These are phyloP conservation scores for Lateolabrax maculatus DNA, from an alignment of 2,797 vertebrate genomes.

Conservation along the genomic window DNA sequence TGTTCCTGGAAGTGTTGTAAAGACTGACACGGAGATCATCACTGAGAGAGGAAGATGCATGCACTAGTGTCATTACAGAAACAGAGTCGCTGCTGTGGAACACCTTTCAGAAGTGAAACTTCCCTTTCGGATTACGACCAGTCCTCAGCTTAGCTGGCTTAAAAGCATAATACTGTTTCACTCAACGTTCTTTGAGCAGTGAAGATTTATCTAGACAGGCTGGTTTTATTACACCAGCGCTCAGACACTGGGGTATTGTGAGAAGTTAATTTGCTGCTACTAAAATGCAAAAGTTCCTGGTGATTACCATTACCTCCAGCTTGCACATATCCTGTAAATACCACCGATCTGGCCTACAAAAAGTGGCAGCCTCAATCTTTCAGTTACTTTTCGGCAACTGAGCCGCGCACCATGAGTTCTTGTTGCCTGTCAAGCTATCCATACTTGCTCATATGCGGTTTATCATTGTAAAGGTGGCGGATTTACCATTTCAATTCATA, in stretches of 20 bases:
- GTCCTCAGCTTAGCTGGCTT: not conserved
- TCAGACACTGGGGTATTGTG: not conserved
- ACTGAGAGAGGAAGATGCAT: not conserved
- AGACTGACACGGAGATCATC: slow-evolving; percentile 11
- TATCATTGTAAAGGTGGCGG: not conserved
- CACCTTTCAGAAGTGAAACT: slow-evolving; percentile 13
- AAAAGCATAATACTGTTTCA: slow-evolving; percentile 17
- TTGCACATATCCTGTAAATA: not conserved
- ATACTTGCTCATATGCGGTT: not conserved
- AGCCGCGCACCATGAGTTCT: not conserved
- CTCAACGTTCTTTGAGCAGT: slow-evolving; percentile 29
- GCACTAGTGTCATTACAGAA: slow-evolving; percentile 8
- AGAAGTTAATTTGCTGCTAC: slow-evolving; percentile 1
- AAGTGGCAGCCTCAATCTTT: not conserved
- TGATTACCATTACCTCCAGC: slow-evolving; percentile 11
- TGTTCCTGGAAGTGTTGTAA: slow-evolving; percentile 31
- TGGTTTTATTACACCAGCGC: slow-evolving; percentile 29
- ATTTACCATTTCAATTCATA: not conserved
- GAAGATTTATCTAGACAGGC: slow-evolving; percentile 15
- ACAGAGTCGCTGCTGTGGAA: not conserved
- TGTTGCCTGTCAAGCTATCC: not conserved
- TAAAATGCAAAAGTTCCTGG: slow-evolving; percentile 19
- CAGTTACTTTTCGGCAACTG: not conserved
- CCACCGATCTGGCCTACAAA: not conserved
- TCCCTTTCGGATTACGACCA: not conserved